Percentiles rank a stretch among this genome's conserved stretches.
Evolutionary conservation across 2,113 vertebrate genomes (phyloP).

Genomic region (Prionailurus bengalensis): DNA sequence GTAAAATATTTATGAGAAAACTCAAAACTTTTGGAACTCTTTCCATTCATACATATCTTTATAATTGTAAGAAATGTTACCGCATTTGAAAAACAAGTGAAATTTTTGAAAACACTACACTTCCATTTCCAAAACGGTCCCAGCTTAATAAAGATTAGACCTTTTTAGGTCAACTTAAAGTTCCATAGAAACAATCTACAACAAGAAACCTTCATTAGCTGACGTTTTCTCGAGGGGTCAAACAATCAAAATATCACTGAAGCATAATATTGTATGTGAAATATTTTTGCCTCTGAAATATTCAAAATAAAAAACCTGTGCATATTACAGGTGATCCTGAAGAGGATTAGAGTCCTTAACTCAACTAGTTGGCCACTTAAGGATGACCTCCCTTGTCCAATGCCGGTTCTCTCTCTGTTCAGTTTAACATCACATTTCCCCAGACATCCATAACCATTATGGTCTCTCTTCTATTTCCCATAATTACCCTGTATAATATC

Average conservation of each 20-base stretch:
- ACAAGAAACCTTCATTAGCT: neutral
- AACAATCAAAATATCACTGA: neutral
- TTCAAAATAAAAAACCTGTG: neutral
- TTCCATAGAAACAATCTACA: neutral
- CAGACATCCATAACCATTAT: neutral
- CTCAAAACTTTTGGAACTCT: neutral
- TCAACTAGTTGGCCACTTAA: neutral
- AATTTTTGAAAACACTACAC: neutral
- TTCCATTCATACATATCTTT: slow-evolving; percentile 17
- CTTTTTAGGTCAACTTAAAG: neutral
- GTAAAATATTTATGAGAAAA: slow-evolving; percentile 58
- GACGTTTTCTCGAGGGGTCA: neutral
- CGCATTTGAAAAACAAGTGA: slow-evolving; percentile 33
- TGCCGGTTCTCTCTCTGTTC: neutral
- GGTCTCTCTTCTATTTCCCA: neutral
- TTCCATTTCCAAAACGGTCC: slow-evolving; percentile 15
- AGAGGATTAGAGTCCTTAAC: neutral
- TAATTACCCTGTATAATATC: slow-evolving; percentile 50
- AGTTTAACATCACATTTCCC: neutral
- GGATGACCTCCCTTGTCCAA: fast-evolving
- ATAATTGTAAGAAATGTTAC: slow-evolving; percentile 18
- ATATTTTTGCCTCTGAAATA: neutral
- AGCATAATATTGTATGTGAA: neutral
- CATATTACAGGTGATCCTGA: neutral
- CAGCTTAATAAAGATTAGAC: neutral